Percentiles rank a stretch among this genome's conserved stretches.
phyloP scores from a whole-genome alignment of 2,888 invertebrate species.

The Catocala nupta region DNA sequence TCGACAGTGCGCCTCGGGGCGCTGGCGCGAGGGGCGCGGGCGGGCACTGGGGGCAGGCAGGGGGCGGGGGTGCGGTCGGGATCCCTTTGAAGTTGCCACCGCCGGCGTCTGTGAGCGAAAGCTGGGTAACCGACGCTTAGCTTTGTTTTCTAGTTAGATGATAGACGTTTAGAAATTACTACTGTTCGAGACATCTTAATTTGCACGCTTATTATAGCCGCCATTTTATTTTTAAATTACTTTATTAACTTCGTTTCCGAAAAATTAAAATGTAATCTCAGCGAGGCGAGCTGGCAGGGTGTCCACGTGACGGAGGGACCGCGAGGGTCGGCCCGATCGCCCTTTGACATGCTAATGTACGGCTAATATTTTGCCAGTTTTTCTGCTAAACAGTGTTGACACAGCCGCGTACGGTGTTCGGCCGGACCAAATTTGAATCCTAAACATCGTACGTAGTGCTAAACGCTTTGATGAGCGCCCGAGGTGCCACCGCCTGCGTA shows the following conservation, averaged over 20 bases:
- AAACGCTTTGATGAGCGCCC: background rate
- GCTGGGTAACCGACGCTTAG: constrained; percentile 83
- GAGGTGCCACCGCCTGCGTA: too few species aligned
- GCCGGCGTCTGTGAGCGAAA: constrained; percentile 81
- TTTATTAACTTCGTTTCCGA: constrained; percentile 10
- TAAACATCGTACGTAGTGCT: background rate
- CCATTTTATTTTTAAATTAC: constrained; percentile 26
- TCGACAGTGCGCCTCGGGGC: constrained; percentile 65
- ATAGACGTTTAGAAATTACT: constrained; percentile 74
- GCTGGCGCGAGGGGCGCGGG: constrained; percentile 53
- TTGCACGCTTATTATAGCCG: constrained; percentile 32
- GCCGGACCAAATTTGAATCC: constrained; percentile 12
- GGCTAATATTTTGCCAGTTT: constrained; percentile 63
- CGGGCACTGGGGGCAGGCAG: constrained; percentile 54
- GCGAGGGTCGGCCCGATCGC: constrained; percentile 56
- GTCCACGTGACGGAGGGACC: constrained; percentile 52
- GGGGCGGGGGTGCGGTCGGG: constrained; percentile 67
- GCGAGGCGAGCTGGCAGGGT: constrained; percentile 58
- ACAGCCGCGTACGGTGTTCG: constrained; percentile 37
- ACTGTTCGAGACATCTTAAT: constrained; percentile 67
- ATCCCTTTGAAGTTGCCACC: constrained; percentile 83
- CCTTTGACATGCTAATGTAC: constrained; percentile 78
- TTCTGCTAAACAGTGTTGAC: constrained; percentile 56
- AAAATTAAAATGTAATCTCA: constrained; percentile 57
- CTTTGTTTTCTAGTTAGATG: constrained; percentile 85